Percentiles rank a stretch among this genome's conserved stretches.
Evolutionary conservation across 1,140 invertebrate genomes (phyloP).

Genomic region (Bombus pyrosoma): DNA sequence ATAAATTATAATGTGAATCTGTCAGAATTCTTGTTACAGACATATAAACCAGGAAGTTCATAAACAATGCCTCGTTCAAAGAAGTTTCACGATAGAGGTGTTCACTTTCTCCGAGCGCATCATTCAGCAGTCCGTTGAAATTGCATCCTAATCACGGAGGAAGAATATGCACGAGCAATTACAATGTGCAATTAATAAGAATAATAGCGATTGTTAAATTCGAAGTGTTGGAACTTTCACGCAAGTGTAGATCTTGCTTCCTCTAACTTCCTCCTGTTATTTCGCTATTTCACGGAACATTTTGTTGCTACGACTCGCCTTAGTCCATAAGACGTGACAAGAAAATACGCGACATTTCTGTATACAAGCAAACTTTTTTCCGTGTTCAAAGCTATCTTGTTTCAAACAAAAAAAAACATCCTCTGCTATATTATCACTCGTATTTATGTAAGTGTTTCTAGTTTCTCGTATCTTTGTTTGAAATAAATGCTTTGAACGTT

Average conservation of each 20-base stretch:
- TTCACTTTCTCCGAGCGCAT: constrained; percentile 56
- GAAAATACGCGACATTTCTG: neutral
- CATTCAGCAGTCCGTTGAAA: neutral
- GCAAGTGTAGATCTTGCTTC: neutral
- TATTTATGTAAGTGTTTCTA: neutral
- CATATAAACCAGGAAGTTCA: neutral
- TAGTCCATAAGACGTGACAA: neutral
- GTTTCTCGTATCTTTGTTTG: neutral
- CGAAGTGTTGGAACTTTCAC: neutral
- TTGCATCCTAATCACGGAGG: neutral
- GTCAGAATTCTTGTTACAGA: neutral
- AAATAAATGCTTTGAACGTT: neutral
- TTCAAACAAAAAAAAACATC: neutral
- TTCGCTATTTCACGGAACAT: neutral
- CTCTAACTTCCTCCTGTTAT: neutral
- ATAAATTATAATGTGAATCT: neutral
- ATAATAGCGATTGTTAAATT: neutral
- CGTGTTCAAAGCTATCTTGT: too few relatives aligned
- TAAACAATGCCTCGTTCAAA: constrained; percentile 26
- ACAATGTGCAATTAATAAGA: neutral
- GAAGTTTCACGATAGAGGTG: constrained; percentile 42
- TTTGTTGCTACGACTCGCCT: neutral
- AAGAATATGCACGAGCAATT: neutral
- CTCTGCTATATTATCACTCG: neutral
- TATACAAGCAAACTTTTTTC: constrained; percentile 16